Evolutionary conservation across 2,888 invertebrate genomes (phyloP).

Genomic region (Lasioglossum marginatum): DNA sequence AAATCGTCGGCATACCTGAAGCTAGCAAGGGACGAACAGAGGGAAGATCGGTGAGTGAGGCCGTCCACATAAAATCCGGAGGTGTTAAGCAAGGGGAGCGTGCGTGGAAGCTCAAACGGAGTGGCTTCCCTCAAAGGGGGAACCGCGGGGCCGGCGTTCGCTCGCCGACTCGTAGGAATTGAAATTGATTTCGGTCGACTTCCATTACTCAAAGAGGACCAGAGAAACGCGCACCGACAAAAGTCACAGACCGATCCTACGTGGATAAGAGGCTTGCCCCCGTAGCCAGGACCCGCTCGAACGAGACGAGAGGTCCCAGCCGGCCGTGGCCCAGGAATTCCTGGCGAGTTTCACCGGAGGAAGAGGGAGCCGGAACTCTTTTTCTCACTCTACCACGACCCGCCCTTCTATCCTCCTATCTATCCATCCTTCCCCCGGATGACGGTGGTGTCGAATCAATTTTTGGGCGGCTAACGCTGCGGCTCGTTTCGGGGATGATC

Average conservation of each 20-base stretch:
- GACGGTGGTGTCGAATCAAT: conserved; percentile 41
- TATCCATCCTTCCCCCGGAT: background rate
- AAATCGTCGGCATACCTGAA: conserved; percentile 50
- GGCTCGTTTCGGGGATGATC: conserved; percentile 25
- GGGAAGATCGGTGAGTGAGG: conserved; percentile 42
- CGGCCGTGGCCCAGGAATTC: conserved; percentile 76
- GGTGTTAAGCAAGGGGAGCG: conserved; percentile 66
- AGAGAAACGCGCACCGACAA: conserved; percentile 78
- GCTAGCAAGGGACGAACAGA: background rate
- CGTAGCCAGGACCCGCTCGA: conserved; percentile 62
- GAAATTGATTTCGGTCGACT: conserved; percentile 81
- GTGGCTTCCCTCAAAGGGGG: conserved; percentile 59
- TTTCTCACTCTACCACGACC: conserved; percentile 6
- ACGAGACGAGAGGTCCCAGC: conserved; percentile 62
- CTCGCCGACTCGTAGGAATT: conserved; percentile 74
- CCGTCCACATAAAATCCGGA: conserved; percentile 56
- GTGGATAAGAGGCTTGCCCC: conserved; percentile 74
- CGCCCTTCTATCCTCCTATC: conserved; percentile 26
- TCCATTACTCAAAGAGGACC: conserved; percentile 80
- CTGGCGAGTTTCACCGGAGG: conserved; percentile 78
- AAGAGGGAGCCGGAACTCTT: conserved; percentile 60
- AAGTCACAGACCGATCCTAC: conserved; percentile 77
- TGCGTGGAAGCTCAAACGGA: conserved; percentile 53
- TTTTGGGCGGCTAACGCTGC: conserved; percentile 32
- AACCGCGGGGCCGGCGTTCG: conserved; percentile 51